Base-by-base conservation (phyloP, 1,140 invertebrate genomes). In the Scaptodrosophila lebanonensis region DNA sequence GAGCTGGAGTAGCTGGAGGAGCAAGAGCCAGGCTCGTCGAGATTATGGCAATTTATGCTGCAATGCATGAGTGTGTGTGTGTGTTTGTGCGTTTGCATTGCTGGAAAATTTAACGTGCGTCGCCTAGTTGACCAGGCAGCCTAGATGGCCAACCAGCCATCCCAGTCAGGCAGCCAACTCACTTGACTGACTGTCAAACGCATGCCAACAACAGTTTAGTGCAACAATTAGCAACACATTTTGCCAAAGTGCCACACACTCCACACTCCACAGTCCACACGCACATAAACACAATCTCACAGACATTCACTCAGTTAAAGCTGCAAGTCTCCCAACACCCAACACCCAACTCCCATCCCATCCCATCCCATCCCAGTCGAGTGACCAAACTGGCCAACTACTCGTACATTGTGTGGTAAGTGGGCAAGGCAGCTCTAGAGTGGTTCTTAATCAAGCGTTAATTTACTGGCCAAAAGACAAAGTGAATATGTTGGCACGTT, bases 141-240 rank as follows among this genome's bases (percentile, higher is more conserved):
- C 63, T 66, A 62, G 59, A 62, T 66, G 63, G 47, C 51, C 58
- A 63, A 25, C 3, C 3, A 3, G 8, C 22, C 8, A 8, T 25
- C 8, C 22, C 22, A 25, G 8, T 8, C 22, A 25, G 22, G 8
- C 22, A 8, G 8, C 22, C 3, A 25, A 4, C 12, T 60, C 50
- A 60, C 33, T 53, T 54, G 75, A 73, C 56, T 49, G 69, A 73
- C 68, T 73, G 73, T 82, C 75, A 82, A 82, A 79, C 69, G 75
- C 75, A 79, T 79, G 73, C 73, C 73, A 79, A 79, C 73, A 79
- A 79, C 73, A 82, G 75, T 82, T 82, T 82, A 82, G 75, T 73
- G 57, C 53, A 57, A 82, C 75, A 82, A 82, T 82, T 82, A 82
- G 75, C 69, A 68, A 82, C 75, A 69, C 69, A 82, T 73, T 82